Evolutionary conservation across 2,888 invertebrate genomes (phyloP).

Genomic region (Idaea dimidiata): DNA sequence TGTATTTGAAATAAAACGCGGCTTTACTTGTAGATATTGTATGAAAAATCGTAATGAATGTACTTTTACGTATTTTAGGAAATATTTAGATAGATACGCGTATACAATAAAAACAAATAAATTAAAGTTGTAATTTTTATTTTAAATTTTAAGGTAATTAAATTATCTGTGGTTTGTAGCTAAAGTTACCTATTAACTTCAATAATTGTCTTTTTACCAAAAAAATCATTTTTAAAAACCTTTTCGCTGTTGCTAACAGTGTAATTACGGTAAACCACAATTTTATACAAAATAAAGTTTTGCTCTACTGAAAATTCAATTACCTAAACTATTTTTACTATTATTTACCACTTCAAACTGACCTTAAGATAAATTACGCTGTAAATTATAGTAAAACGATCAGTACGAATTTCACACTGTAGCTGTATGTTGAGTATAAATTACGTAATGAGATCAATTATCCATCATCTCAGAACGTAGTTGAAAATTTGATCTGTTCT

Average conservation of each 20-base stretch:
- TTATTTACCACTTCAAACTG: constrained; percentile 10
- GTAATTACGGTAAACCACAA: not conserved
- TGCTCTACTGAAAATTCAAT: not conserved
- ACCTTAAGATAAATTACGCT: constrained; percentile 54
- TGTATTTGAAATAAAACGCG: no score
- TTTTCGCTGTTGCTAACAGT: not conserved
- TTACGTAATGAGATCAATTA: constrained; percentile 65
- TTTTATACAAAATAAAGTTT: not conserved
- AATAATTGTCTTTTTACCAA: not conserved
- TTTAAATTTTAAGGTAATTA: no score
- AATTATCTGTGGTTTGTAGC: no score
- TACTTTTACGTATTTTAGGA: no score
- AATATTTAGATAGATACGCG: no score
- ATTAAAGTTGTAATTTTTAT: no score
- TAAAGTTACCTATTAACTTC: not conserved
- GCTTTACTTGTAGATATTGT: no score
- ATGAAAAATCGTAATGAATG: no score
- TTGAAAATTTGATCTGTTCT: constrained; percentile 35
- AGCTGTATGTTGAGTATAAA: constrained; percentile 47
- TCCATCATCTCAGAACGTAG: constrained; percentile 48
- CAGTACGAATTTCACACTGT: constrained; percentile 42
- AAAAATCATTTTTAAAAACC: not conserved
- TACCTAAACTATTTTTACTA: not conserved
- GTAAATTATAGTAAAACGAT: constrained; percentile 57
- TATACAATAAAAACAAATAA: no score